Percentiles rank a stretch among this genome's conserved stretches.
These are phyloP conservation scores for Malacoraja senta DNA, from an alignment of 2,797 vertebrate species.

Conservation along the genomic window DNA sequence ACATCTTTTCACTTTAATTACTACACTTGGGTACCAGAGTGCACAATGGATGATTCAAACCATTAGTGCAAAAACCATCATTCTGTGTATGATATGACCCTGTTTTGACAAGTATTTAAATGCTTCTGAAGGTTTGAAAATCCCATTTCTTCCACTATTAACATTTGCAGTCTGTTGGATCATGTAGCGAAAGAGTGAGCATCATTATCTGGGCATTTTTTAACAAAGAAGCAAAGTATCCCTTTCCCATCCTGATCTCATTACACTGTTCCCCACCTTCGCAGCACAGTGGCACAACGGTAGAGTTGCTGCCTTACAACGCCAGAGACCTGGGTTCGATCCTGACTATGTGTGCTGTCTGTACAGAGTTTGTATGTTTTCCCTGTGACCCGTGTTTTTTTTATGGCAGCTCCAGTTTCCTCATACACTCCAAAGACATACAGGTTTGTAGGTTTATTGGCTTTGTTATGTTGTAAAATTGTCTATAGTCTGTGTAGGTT, in stretches of 20 bases:
- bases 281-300: too few relatives aligned
- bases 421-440: too few relatives aligned
- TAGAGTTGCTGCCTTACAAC: too few relatives aligned
- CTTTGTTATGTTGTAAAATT: too few relatives aligned
- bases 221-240: neutral
- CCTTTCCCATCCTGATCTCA: too few relatives aligned
- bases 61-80: constrained; percentile 20
- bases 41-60: neutral
- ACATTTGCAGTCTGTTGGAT: neutral
- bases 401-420: too few relatives aligned
- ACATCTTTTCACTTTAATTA: constrained; percentile 25
- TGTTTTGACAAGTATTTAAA: constrained; percentile 7
- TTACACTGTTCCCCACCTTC: too few relatives aligned
- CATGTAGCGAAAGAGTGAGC: neutral
- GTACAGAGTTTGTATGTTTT: too few relatives aligned
- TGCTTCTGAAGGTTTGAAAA: neutral
- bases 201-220: neutral
- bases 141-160: neutral
- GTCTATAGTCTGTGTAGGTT: too few relatives aligned
- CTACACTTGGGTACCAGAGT: constrained; percentile 1
- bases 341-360: too few relatives aligned
- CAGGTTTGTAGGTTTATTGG: neutral
- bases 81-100: neutral
- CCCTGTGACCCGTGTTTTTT: too few relatives aligned
- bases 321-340: too few relatives aligned